Percentiles rank a stretch among this genome's conserved stretches.
Conservation (phyloP, 64 coral and sea anemone species). For the Actinia equina region DNA sequence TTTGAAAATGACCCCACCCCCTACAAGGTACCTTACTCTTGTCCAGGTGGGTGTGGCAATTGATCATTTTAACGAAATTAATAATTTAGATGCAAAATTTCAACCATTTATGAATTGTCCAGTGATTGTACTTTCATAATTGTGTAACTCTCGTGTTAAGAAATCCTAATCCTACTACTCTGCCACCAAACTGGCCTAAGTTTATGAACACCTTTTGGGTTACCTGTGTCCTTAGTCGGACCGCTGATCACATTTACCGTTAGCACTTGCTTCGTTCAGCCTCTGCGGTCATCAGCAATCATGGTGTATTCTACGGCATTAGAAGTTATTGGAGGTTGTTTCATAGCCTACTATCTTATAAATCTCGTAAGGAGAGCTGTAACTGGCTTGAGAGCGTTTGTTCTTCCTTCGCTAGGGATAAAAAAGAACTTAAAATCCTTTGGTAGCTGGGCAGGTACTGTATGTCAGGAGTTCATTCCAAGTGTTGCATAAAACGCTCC, state of each 20-base stretch:
- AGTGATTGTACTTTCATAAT: too few relatives aligned
- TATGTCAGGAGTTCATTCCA: background rate
- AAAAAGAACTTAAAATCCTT: conserved; percentile 64
- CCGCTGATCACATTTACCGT: background rate
- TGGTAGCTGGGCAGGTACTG: conserved; percentile 68
- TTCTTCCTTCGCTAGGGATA: conserved; percentile 69
- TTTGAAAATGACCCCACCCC: too few relatives aligned
- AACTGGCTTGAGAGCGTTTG: conserved; percentile 80
- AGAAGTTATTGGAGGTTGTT: conserved; percentile 40
- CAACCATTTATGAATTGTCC: too few relatives aligned
- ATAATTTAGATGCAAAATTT: too few relatives aligned
- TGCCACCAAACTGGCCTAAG: background rate
- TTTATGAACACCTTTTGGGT: background rate
- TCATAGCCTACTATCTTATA: conserved; percentile 65
- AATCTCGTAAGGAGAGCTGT: conserved; percentile 41
- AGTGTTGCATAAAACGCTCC: too few relatives aligned
- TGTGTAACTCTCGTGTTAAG: too few relatives aligned
- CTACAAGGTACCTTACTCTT: too few relatives aligned
- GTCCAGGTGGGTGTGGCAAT: too few relatives aligned
- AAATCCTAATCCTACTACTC: background rate
- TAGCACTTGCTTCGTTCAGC: background rate
- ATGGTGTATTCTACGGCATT: background rate
- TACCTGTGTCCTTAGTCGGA: background rate
- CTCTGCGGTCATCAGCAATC: background rate
- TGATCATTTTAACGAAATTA: too few relatives aligned